Evolutionary conservation across 2,113 vertebrate species (phyloP), one percentile per base, ranked within the genome.

Genomic region (Gobio gobio): DNA sequence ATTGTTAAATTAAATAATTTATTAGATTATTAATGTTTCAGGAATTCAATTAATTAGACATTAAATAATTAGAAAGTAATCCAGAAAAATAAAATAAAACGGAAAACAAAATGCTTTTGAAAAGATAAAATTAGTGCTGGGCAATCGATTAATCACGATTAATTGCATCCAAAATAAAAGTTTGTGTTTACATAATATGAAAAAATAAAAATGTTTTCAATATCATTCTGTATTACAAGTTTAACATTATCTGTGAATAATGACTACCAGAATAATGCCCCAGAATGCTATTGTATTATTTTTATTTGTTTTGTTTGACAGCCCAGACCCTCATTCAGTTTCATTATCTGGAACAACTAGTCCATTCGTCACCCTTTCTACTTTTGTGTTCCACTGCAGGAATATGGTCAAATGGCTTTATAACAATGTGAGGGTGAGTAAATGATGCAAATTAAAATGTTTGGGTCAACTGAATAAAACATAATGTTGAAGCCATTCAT

Each of bases 401-500:
- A 29, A 63, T 26, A 24, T 13, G 26, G n/a, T 13, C 10, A 63
- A 29, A 29, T 63, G n/a, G 61, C 4, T 29, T 63, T 64, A 20
- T 56, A 8, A 20, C 54, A 56, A 56, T 20, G 18, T 56, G 54
- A 20, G 51, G 18, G 51, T 18, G 26, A 63, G 24, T 14, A 29
- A 26, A 26, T 24, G 10, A 63, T 51, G 14, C 4, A 16, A 0
- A 0, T 49, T 49, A 0, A 1, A 0, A 54, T 9, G 10, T 68
- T 18, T 36, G 16, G 7, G 14, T 20, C 7, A 33, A 36, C 20
- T 22, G 9, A 70, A 10, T 70, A 20, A 4, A 59, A 76, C 43
- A 36, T 14, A 22, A 16, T 24, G 49, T 78, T 87, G 87, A 61
- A 87, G 78, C 66, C 26, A 84, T 87, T 82, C 82, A 64, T 83